These are phyloP conservation scores for Theropithecus gelada DNA, from an alignment of 2,113 vertebrate genomes.

Conservation along the genomic window DNA sequence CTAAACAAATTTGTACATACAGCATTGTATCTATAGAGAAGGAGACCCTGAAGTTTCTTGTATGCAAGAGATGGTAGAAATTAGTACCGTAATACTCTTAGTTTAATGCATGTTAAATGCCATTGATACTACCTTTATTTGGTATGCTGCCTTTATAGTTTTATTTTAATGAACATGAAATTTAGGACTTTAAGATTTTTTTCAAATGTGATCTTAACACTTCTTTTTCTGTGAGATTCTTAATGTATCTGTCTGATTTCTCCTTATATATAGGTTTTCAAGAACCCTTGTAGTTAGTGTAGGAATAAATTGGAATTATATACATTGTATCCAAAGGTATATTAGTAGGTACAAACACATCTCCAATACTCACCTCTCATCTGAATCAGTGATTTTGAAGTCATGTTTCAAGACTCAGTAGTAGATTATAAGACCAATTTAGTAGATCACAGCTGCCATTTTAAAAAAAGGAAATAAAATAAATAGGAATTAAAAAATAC, in stretches of 20 bases:
- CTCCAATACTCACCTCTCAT: neutral
- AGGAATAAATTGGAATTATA: neutral
- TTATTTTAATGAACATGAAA: slow-evolving; percentile 43
- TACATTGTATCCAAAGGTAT: neutral
- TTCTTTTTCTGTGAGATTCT: neutral
- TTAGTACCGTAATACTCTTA: neutral
- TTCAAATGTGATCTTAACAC: neutral
- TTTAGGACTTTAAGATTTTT: neutral
- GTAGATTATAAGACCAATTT: slow-evolving; percentile 10
- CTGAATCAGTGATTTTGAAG: slow-evolving; percentile 33
- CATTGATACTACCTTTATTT: slow-evolving; percentile 1
- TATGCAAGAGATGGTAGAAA: slow-evolving; percentile 1
- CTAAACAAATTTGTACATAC: neutral
- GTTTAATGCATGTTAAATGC: neutral
- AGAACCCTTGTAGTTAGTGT: neutral
- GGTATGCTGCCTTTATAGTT: neutral
- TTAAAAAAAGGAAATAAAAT: slow-evolving; percentile 10
- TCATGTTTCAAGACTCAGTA: neutral
- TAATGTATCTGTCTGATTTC: neutral
- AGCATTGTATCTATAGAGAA: neutral
- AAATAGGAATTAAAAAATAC: slow-evolving; percentile 9
- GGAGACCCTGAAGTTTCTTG: slow-evolving; percentile 21
- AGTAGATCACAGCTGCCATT: neutral
- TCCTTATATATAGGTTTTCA: neutral
- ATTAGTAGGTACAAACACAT: neutral